Percentiles rank a stretch among this genome's conserved stretches.
Conservation (phyloP, 1,140 invertebrate species). For the Coelopa frigida region DNA sequence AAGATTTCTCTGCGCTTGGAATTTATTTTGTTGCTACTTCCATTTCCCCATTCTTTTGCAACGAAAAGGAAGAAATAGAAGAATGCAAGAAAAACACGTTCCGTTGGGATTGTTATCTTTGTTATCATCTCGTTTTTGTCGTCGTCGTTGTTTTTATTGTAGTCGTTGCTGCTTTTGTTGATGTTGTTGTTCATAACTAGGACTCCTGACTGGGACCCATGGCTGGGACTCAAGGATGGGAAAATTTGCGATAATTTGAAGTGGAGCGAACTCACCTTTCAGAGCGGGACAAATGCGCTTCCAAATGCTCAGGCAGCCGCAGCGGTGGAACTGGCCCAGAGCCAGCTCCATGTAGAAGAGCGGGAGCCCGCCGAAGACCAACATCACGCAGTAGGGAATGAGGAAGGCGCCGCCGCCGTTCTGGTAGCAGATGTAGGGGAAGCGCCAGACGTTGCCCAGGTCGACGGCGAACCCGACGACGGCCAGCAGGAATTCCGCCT, state of each 20-base stretch:
- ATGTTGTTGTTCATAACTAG: too few relatives aligned
- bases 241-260: slow-evolving; percentile 2
- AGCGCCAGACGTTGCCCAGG: slow-evolving; percentile 74
- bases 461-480: slow-evolving; percentile 84
- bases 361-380: slow-evolving; percentile 84
- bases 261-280: slow-evolving; percentile 67
- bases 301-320: slow-evolving; percentile 90
- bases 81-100: too few relatives aligned
- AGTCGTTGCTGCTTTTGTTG: too few relatives aligned
- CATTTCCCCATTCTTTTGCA: too few relatives aligned
- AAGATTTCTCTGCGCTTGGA: too few relatives aligned
- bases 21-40: too few relatives aligned
- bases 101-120: too few relatives aligned
- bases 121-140: too few relatives aligned
- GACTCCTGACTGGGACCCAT: too few relatives aligned
- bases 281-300: slow-evolving; percentile 91
- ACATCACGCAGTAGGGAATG: slow-evolving; percentile 86
- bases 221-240: too few relatives aligned
- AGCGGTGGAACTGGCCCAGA: slow-evolving; percentile 85
- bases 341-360: slow-evolving; percentile 93
- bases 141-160: too few relatives aligned
- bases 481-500: slow-evolving; percentile 80
- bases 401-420: slow-evolving; percentile 85
- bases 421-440: slow-evolving; percentile 75
- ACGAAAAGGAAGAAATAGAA: too few relatives aligned